Base-by-base conservation (phyloP, 2,113 vertebrate species). In the Symphodus melops region DNA sequence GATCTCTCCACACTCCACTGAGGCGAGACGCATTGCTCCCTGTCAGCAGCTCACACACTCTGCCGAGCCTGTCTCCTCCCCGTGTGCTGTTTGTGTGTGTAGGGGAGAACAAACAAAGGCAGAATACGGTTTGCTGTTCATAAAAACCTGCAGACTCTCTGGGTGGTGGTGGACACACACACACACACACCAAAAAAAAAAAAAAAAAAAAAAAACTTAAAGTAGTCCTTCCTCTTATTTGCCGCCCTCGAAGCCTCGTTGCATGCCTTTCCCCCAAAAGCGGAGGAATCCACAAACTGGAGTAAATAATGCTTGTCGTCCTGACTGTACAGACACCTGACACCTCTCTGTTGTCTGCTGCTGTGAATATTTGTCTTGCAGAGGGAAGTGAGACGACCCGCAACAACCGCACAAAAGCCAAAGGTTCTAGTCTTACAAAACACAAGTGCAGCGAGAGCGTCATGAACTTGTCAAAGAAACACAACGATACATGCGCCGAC, bases 1-100 rank as follows among this genome's bases (percentile, higher is more conserved):
- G 88, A 84, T 87, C 77, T 79, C 81, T 84, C 87, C 51, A 55
- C 87, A 82, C 81, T 90, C 88, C 86, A 87, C 72, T 82, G 88
- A 89, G 86, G 87, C 84, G 75, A 80, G 81, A 87, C 84, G 69
- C 82, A 76, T 62, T 62, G 83, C 82, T 81, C 76, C 75, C 78
- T 81, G 84, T 88, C 86, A 87, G 86, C 49, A 19, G 53, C 17
- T 9, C 72, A 37, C 67, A 66, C 7, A 72, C 75, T 44, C 70
- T 83, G 81, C 86, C 85, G 77, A 77, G 59, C 4, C 54, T 49
- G 77, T 58, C 61, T 83, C 41, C 49, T 61, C 63, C 39, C 46
- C 51, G 21, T 55, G 21, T 57, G 36, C 52, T 16, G 1, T 16
- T 19, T 48, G 21, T 51, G 5, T 68, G 41, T 36, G 28, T 52